Percentiles rank a stretch among this genome's conserved stretches.
Conservation (phyloP, 1,140 invertebrate genomes). For the Euura saliciscinereae region DNA sequence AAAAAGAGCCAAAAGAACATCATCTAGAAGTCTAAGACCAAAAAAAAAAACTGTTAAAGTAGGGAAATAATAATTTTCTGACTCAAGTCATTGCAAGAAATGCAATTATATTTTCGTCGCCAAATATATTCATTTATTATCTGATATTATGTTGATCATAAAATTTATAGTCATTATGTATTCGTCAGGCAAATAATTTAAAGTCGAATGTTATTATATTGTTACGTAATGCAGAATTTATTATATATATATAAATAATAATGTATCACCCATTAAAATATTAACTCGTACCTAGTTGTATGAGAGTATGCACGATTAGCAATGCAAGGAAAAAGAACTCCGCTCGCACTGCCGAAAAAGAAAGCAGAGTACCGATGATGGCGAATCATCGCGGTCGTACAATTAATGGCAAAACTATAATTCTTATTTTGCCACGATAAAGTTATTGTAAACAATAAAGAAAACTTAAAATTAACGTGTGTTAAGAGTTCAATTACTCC, state of each 20-base stretch:
- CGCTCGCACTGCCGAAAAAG: too few species aligned
- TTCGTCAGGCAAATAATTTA: neutral
- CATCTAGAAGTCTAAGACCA: neutral
- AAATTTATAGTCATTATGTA: neutral
- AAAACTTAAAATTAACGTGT: too few species aligned
- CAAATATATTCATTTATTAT: slow-evolving; percentile 4
- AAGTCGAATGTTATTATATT: neutral
- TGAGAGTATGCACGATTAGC: too few species aligned
- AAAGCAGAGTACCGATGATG: too few species aligned
- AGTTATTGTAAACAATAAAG: too few species aligned
- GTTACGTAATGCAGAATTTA: neutral
- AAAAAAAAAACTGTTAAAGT: neutral
- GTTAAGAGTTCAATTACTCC: too few species aligned
- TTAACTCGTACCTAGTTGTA: neutral
- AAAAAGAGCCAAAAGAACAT: neutral
- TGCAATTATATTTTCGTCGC: slow-evolving; percentile 3
- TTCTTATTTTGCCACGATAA: too few species aligned
- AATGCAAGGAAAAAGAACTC: too few species aligned
- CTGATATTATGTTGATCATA: neutral
- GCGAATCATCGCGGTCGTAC: too few species aligned
- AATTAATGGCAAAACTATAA: too few species aligned
- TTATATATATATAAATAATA: neutral
- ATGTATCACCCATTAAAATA: neutral
- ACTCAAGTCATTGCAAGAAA: slow-evolving; percentile 3
- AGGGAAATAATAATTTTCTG: neutral